Conservation (phyloP, 2,888 invertebrate genomes). For the Torymus tubicola region DNA sequence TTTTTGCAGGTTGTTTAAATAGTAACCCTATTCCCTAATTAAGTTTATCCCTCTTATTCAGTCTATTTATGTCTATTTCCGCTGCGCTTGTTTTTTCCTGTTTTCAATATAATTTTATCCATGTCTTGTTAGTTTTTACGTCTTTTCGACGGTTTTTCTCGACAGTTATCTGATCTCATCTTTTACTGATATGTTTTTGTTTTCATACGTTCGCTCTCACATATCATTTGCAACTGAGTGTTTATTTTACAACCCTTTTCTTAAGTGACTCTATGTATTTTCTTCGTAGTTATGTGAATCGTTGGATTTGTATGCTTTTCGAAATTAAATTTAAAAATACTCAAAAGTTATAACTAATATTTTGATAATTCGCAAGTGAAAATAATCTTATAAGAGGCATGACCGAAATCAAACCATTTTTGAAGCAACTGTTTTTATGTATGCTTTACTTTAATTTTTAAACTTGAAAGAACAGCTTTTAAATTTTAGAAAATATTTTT, state of each 20-base stretch:
- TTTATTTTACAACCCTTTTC: not conserved
- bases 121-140: slow-evolving; percentile 40
- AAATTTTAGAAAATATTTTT: no score
- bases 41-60: slow-evolving; percentile 52
- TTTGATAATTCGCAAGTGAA: no score
- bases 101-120: slow-evolving; percentile 55
- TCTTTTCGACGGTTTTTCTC: slow-evolving; percentile 13
- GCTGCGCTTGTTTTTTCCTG: slow-evolving; percentile 36
- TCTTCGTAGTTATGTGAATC: no score
- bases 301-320: no score
- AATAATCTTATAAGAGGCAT: no score
- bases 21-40: slow-evolving; percentile 54
- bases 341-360: not conserved
- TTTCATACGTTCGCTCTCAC: slow-evolving; percentile 2
- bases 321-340: not conserved
- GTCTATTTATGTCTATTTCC: slow-evolving; percentile 54
- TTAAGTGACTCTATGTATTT: not conserved
- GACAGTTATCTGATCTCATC: slow-evolving; percentile 10
- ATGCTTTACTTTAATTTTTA: no score
- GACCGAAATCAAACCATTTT: no score
- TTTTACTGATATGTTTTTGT: slow-evolving; percentile 2
- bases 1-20: slow-evolving; percentile 20
- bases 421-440: no score
- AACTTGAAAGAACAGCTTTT: no score
- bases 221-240: not conserved